Percentiles rank a stretch among this genome's conserved stretches.
phyloP scores from a whole-genome alignment of 2,888 invertebrate species.

The Cryptus armator region DNA sequence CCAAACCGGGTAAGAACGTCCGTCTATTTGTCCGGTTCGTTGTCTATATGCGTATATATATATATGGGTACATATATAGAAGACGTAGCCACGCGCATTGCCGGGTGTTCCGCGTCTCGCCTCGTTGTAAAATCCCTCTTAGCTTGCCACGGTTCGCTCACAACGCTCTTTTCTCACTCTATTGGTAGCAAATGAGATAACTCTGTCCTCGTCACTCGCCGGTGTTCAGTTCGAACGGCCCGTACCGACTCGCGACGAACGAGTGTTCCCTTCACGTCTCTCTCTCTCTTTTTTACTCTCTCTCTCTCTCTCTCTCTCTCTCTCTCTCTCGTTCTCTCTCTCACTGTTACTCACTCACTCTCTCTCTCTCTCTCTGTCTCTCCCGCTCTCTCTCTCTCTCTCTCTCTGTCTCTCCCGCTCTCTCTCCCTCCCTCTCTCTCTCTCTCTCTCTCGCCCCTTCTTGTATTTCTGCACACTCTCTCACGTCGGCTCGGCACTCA shows the following conservation, averaged over 20 bases:
- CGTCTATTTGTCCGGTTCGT: constrained; percentile 48
- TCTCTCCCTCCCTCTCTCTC: constrained; percentile 3
- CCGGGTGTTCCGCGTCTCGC: constrained; percentile 66
- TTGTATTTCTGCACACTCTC: constrained; percentile 60
- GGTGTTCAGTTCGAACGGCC: constrained; percentile 58
- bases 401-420: not conserved
- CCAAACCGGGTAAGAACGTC: constrained; percentile 53
- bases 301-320: constrained; percentile 36
- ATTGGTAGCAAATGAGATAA: constrained; percentile 12
- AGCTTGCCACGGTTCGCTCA: constrained; percentile 24
- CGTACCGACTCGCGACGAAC: constrained; percentile 65
- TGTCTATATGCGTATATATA: not conserved
- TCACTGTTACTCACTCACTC: constrained; percentile 15
- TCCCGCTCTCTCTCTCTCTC: constrained; percentile 9
- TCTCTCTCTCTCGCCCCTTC: constrained; percentile 50
- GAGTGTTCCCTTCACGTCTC: constrained; percentile 34
- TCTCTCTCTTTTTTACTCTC: constrained; percentile 2
- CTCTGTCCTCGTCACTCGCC: constrained; percentile 50
- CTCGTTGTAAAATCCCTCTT: constrained; percentile 65
- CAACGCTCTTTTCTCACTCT: constrained; percentile 11
- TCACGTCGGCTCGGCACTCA: constrained; percentile 57
- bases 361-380: constrained; percentile 17
- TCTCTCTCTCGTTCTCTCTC: constrained; percentile 54
- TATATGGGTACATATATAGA: constrained; percentile 2
- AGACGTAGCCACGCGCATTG: constrained; percentile 47